phyloP scores from a whole-genome alignment of 1,140 invertebrate species.

The Heliconius eleuchia region DNA sequence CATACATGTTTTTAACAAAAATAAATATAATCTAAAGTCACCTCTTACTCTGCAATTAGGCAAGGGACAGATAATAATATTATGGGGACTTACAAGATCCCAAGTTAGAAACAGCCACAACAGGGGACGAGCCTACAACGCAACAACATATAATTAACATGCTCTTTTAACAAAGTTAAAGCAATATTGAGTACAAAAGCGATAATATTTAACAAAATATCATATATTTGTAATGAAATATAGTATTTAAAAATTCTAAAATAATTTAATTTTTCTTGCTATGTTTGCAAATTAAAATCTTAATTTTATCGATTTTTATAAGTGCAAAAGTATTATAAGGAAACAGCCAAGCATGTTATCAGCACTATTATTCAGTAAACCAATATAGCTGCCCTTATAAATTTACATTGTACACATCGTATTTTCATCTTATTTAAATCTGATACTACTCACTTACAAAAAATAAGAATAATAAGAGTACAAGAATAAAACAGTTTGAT shows the following conservation, averaged over 20 bases:
- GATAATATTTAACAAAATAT: background rate
- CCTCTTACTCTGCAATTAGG: slow-evolving; percentile 33
- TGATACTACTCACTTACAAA: background rate
- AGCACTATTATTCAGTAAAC: background rate
- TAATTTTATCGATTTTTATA: too few species aligned
- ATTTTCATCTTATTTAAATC: too few species aligned
- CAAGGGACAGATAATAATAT: slow-evolving; percentile 56
- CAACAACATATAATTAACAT: slow-evolving; percentile 71
- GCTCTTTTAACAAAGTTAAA: slow-evolving; percentile 41
- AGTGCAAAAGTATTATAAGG: background rate
- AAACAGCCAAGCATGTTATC: background rate
- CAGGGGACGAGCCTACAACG: slow-evolving; percentile 76
- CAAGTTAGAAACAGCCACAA: slow-evolving; percentile 80
- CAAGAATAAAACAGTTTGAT: background rate
- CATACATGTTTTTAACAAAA: background rate
- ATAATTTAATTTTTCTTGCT: background rate
- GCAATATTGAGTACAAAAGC: background rate
- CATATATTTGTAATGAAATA: background rate
- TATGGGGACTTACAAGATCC: slow-evolving; percentile 78
- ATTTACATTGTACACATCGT: background rate
- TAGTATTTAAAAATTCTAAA: background rate
- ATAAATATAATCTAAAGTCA: slow-evolving; percentile 10
- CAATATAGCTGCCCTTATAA: background rate
- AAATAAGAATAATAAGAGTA: too few species aligned
- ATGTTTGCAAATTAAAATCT: background rate